These are phyloP conservation scores for Campylomormyrus numenius DNA, from an alignment of 2,113 vertebrate genomes.

Conservation along the genomic window DNA sequence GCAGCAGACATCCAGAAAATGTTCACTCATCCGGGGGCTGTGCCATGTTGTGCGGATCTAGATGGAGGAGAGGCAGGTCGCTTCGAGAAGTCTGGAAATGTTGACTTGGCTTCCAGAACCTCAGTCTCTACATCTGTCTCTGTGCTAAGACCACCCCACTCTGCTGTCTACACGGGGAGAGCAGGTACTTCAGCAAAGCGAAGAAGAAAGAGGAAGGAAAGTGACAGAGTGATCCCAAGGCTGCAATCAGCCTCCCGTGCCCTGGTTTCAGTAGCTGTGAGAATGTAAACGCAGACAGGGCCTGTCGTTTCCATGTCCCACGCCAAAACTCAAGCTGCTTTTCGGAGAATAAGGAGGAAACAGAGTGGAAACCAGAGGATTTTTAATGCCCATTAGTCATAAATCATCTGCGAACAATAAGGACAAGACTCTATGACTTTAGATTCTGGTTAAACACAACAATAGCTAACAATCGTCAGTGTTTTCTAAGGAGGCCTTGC, in stretches of 20 bases:
- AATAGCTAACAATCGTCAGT: background rate
- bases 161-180: background rate
- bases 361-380: background rate
- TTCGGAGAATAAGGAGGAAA: background rate
- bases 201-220: background rate
- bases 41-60: background rate
- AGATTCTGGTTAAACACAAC: background rate
- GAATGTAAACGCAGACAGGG: background rate
- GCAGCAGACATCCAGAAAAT: background rate
- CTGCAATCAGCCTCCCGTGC: background rate
- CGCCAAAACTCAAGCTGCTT: background rate
- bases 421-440: background rate
- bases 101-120: background rate
- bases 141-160: background rate
- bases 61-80: background rate
- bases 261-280: background rate
- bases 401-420: background rate
- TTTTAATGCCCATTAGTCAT: background rate
- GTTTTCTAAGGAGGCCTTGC: background rate
- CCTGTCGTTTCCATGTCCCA: background rate
- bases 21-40: background rate
- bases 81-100: background rate
- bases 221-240: background rate
- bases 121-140: background rate
- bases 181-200: background rate